Evolutionary conservation across 2,797 vertebrate species (phyloP), one percentile per base, ranked within the genome.

Genomic region (Leucoraja ocellata): DNA sequence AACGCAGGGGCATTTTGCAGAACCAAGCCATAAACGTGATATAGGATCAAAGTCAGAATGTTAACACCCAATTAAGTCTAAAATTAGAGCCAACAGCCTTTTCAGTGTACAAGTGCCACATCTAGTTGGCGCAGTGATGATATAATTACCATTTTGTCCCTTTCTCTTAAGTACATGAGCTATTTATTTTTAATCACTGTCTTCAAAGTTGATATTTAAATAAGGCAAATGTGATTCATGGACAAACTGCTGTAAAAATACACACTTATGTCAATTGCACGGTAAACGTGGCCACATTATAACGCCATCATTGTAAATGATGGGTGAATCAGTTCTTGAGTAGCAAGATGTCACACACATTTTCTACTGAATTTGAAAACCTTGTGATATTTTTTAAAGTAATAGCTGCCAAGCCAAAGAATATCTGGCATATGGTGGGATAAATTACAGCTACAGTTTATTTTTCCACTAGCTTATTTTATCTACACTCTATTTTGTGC

Each of bases 101-200:
- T 58, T 86, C 28, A 11, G 58, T 32, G 8, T 18, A 63, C 58
- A 84, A 61, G 81, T 84, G 81, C 21, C 65, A 92, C 90, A 92
- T 92, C 21, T 13, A 54, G 28, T 92, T 74, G 68, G 25, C 10
- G 4, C 25, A 23, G 68, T 58, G 71, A 74, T 92, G 36, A 65
- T 68, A 88, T 65, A 65, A 88, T 88, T 88, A 36, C 4, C 90
- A 28, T 92, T 74, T 92, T 92, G 39, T 92, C 68, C 90, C 71
- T 74, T 74, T 76, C 39, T 92, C 23, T 74, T n/a, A 92, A 92
- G 71, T 91, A 28, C 68, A 92, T 18, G 14, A 28, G 39, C 36
- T 71, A 58, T 54, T 54, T 92, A 76, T 92, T 92, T 76, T 92
- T 92, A 92, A 92, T 92, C 46, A 92, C 39, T 76, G 58, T 74